Conservation (phyloP, 2,888 invertebrate genomes). For the Koerneria pararmatus region DNA sequence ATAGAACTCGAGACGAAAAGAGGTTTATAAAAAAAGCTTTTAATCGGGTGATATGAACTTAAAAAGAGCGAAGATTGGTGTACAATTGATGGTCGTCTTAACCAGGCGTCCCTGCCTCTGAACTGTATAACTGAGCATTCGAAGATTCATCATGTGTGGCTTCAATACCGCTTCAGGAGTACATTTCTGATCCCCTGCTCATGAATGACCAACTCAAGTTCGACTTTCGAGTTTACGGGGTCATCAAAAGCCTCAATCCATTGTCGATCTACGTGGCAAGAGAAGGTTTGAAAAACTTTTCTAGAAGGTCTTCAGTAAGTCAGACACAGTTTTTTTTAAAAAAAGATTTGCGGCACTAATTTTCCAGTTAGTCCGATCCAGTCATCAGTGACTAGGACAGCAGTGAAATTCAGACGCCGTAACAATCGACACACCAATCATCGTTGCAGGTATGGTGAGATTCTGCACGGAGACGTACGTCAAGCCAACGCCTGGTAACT, state of each 20-base stretch:
- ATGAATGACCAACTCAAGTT: conserved; percentile 62
- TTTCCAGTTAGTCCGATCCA: too few species aligned
- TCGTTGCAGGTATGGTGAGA: conserved; percentile 60
- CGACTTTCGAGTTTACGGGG: conserved; percentile 64
- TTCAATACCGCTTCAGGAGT: conserved; percentile 60
- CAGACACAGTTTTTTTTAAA: background rate
- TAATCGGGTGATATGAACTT: too few species aligned
- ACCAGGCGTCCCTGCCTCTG: too few species aligned
- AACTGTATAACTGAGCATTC: too few species aligned
- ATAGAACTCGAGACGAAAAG: background rate
- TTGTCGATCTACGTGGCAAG: conserved; percentile 60
- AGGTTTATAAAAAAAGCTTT: too few species aligned
- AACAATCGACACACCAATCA: too few species aligned
- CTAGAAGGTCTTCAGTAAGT: background rate
- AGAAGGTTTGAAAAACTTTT: conserved; percentile 51
- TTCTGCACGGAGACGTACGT: conserved; percentile 64
- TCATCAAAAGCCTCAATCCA: conserved; percentile 62
- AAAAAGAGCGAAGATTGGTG: background rate
- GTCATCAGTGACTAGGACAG: too few species aligned
- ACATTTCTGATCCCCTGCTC: conserved; percentile 61
- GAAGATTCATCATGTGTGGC: conserved; percentile 61
- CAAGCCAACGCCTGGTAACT: conserved; percentile 61
- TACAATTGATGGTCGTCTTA: background rate
- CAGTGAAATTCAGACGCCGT: too few species aligned
- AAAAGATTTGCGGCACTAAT: background rate